Base-by-base conservation (phyloP, 1,140 invertebrate species). In the Pachyrhynchus sulphureomaculatus region DNA sequence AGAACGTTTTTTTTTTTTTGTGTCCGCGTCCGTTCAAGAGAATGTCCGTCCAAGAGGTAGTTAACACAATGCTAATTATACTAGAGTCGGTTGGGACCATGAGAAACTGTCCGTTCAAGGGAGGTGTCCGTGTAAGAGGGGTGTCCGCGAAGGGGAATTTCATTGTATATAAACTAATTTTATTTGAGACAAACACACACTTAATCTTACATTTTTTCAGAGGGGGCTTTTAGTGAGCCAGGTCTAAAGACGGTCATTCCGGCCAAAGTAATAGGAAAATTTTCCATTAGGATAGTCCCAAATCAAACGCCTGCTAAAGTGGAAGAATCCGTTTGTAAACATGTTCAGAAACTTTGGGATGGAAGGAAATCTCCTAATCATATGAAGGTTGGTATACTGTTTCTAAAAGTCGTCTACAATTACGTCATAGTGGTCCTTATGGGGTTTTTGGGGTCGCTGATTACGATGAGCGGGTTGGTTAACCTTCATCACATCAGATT, bases 161-260 rank as follows among this genome's bases (percentile, higher is more conserved):
- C n/a, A n/a, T n/a, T n/a, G n/a, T n/a, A n/a, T 26, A 89, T 37
- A 4, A 4, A 3, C 4, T 4, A 4, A 4, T 3, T 37, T 3
- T 4, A 17, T 4, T 3, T 37, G 4, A 37, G 2, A 4, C 2
- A 3, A 3, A 37, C n/a, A 45, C n/a, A 45, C 5, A 18, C 5
- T 18, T 48, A 29, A 23, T 48, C 10, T 48, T 58, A 1, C 36
- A 17, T 26, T 29, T 48, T 32, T 29, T n/a, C 21, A 53, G 58
- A 83, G 94, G 95, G 95, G 45, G 96, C 96, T 10, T 98, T 97
- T 71, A 88, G 86, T 77, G 95, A 94, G 64, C 80, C 88, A 13
- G 96, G 96, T 39, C 85, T 87, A 23, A 99, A 99, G 75, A 98
- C 95, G 57, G 95, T 98, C 0, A 98, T 99, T 69, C 96, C 96